Base-by-base conservation (phyloP, 1,140 invertebrate genomes). In the Pachypeltis micranthus region DNA sequence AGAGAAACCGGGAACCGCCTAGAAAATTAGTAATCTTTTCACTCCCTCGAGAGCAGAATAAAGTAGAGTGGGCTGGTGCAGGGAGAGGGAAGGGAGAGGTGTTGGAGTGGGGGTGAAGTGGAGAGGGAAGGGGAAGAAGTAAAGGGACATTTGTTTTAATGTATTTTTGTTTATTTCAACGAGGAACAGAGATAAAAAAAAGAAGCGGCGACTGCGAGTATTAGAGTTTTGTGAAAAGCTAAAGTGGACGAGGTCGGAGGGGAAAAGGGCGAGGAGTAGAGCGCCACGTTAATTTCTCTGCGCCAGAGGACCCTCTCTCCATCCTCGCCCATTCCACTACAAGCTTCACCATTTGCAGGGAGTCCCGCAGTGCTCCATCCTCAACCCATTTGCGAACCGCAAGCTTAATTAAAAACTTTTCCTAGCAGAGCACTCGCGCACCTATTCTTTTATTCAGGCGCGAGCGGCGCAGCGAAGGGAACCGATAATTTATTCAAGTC, bases 321-420 rank as follows among this genome's bases (percentile, higher is more conserved):
- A n/a, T n/a, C n/a, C n/a, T n/a, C n/a, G n/a, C n/a, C n/a, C n/a
- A n/a, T n/a, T n/a, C n/a, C n/a, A n/a, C n/a, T n/a, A n/a, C n/a
- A n/a, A n/a, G n/a, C n/a, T n/a, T n/a, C n/a, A n/a, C n/a, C n/a
- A n/a, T n/a, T 51, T 21, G 47, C 47, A 7, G 47, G 12, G 12
- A 51, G 23, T 10, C 47, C 47, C 47, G 47, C 47, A 51, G 19
- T 51, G 47, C 47, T 51, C 47, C 47, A 51, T 51, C 19, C 47
- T 51, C 47, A 21, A 51, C 47, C 47, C 47, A 51, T 51, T 51
- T 51, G 47, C 47, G 19, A 21, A 51, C 47, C 47, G 47, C 47
- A 51, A 21, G 47, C 47, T 51, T 51, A 51, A 51, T 51, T 51
- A 51, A 51, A 51, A 51, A 51, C 47, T 51, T 51, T 51, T 51